Evolutionary conservation across 2,113 vertebrate species (phyloP).

Genomic region (Plectropomus leopardus): DNA sequence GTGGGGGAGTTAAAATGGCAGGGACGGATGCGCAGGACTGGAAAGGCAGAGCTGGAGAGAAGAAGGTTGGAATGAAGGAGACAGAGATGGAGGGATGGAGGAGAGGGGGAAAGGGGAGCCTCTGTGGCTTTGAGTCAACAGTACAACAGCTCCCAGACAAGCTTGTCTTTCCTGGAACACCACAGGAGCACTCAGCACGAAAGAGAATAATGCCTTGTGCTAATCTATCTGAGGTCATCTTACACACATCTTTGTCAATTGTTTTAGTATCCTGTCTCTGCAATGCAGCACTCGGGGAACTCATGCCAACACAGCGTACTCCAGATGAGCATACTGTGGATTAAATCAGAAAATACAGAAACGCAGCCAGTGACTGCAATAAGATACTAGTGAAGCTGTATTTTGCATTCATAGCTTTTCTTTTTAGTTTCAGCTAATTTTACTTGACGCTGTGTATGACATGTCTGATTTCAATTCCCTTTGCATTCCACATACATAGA

Average conservation of each 20-base stretch:
- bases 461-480: background rate
- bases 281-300: slow-evolving; percentile 12
- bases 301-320: slow-evolving; percentile 8
- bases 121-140: slow-evolving; percentile 66
- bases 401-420: background rate
- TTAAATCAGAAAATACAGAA: slow-evolving; percentile 25
- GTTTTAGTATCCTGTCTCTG: slow-evolving; percentile 41
- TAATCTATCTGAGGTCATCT: slow-evolving; percentile 61
- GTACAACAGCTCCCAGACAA: slow-evolving; percentile 65
- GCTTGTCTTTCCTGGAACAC: slow-evolving; percentile 73
- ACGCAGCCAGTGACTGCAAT: slow-evolving; percentile 5
- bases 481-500: background rate
- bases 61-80: slow-evolving; percentile 42
- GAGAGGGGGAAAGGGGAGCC: slow-evolving; percentile 20
- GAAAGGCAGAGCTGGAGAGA: slow-evolving; percentile 32
- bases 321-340: slow-evolving; percentile 20
- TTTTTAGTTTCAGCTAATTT: background rate
- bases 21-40: slow-evolving; percentile 17
- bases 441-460: no score
- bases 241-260: slow-evolving; percentile 58
- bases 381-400: background rate
- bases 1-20: slow-evolving; percentile 16
- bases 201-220: slow-evolving; percentile 51
- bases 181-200: slow-evolving; percentile 47
- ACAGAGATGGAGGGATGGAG: slow-evolving; percentile 11